Evolutionary conservation across 64 coral and sea anemone species (phyloP), one percentile per base, ranked within the genome.

Genomic region (Montipora efflorescens): DNA sequence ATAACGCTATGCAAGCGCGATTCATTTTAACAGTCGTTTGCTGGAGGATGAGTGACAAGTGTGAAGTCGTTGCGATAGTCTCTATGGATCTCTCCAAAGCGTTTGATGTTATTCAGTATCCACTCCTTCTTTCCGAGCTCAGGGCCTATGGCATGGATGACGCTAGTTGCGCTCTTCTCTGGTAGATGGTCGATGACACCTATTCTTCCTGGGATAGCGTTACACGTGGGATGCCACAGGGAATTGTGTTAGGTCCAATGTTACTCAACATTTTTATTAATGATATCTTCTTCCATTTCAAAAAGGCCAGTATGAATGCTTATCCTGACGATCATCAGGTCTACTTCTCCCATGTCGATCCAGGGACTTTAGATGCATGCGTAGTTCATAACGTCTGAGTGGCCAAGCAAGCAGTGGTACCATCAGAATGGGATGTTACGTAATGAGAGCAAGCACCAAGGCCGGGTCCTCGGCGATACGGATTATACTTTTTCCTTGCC

Each of bases 351-450:
- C 79, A 81, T 6, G 51, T 59, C 79, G 20, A 81, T 81, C 79
- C 48, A 13, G 79, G 7, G 21, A n/a, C 51, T 81, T 22, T 81
- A 22, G 48, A 58, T 1, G 79, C 79, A 81, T 81, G 51, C 79
- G 79, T 59, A 81, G 57, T 51, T 58, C 79, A 58, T 23, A 9
- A 81, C 55, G 79, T 81, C 50, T 13, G 51, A 19, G 5, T 70
- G 77, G 36, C 36, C 36, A 36, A 36, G 77, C 5, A 69, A 81
- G 48, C 18, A 51, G 13, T 91, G 89, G 89, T 81, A 70, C 48
- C 76, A 91, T 16, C 55, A 77, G 3, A 90, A 90, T 80, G 88
- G 76, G 12, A 80, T 80, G 88, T 66, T 90, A 55, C 52, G 62
- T 59, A 67, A 90, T 77, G 70, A 73, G 48, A 62, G 43, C 58